Evolutionary conservation across 2,113 vertebrate species (phyloP).

Genomic region (Trogon melanurus): DNA sequence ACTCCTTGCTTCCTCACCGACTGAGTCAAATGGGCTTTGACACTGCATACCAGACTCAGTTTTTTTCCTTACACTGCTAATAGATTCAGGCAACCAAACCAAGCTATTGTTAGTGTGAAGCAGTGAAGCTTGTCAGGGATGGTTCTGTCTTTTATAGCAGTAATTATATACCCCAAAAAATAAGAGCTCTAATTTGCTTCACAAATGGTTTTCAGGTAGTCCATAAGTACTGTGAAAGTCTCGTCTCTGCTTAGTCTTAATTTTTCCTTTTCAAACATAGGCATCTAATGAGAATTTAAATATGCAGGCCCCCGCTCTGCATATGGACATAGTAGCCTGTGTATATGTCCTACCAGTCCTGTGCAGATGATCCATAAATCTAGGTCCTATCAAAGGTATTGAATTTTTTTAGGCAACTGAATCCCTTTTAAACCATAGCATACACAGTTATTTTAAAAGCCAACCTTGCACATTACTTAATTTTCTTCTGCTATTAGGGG

Average conservation of each 20-base stretch:
- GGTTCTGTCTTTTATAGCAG: conserved; percentile 29
- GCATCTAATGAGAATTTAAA: neutral
- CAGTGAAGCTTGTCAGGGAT: conserved; percentile 40
- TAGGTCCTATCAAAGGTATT: neutral
- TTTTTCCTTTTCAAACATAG: neutral
- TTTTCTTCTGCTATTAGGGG: neutral
- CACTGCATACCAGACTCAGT: neutral
- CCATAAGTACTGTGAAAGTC: neutral
- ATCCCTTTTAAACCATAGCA: neutral
- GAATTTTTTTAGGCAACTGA: neutral
- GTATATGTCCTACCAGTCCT: neutral
- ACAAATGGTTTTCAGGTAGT: neutral
- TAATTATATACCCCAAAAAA: neutral
- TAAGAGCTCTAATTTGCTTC: neutral
- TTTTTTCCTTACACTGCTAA: conserved; percentile 9
- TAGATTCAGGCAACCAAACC: conserved; percentile 50
- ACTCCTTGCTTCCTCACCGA: neutral
- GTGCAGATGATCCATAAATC: neutral
- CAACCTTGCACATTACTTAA: neutral
- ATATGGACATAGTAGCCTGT: neutral
- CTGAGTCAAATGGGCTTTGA: conserved; percentile 51
- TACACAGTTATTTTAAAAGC: neutral
- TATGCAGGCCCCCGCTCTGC: neutral
- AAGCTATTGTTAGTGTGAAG: conserved; percentile 52
- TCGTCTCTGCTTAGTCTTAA: neutral